Evolutionary conservation across 2,113 vertebrate species (phyloP), one percentile per base, ranked within the genome.

Genomic region (Calonectris borealis): DNA sequence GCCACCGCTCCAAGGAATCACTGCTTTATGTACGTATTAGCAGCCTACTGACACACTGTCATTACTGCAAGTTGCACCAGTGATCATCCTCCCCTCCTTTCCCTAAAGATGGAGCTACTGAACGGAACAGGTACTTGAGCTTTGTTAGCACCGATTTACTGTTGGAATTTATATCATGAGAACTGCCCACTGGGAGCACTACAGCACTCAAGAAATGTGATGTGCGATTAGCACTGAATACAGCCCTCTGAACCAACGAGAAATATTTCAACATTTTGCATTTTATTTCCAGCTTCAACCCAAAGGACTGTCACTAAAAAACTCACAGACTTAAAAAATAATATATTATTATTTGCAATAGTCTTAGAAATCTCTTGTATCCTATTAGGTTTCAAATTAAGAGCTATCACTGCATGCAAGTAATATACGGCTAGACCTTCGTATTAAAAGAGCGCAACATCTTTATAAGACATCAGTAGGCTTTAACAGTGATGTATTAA

Each of bases 71-170:
- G 83, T 26, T 73, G 78, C 25, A 29, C 60, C 1, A 8, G 54
- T 1, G 29, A 90, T 65, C 84, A 85, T 20, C 70, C 70, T 81
- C 76, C 27, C 44, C 36, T 87, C 42, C 52, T 48, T 72, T 44
- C 81, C 69, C 73, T 51, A 66, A 92, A 90, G 88, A 94, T 72
- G 94, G 93, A 93, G 96, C 79, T 83, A 83, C 64, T 52, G 73
- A 91, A 95, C 0, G 3, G 95, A 94, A 96, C 86, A 86, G 83
- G 72, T 76, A 95, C 81, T 91, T 86, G 68, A 82, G 83, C 83
- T 96, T 91, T 70, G 83, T 91, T 94, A 95, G 84, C 93, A 77
- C 27, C n/a, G 13, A 94, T 94, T 94, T 92, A 88, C 52, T 76
- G 54, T 0, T 49, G 75, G 66, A 94, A 91, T 94, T 94, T 93